These are phyloP conservation scores for Nothoprocta pentlandii DNA, from an alignment of 2,113 vertebrate genomes.

Conservation along the genomic window DNA sequence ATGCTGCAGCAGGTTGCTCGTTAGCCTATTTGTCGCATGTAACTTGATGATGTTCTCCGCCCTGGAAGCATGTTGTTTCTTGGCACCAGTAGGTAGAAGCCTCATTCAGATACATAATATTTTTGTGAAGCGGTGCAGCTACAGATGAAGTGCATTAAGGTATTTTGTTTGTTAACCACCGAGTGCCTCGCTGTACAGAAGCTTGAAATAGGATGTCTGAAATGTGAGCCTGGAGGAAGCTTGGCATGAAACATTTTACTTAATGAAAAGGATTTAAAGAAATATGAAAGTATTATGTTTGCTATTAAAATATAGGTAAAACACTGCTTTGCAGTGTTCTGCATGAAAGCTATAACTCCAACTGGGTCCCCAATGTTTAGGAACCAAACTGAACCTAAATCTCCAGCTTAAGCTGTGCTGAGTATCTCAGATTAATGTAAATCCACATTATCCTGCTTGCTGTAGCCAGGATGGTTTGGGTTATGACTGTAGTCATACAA, in stretches of 20 bases:
- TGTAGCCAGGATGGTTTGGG: slow-evolving; percentile 43
- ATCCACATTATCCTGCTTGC: slow-evolving; percentile 68
- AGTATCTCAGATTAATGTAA: slow-evolving; percentile 72
- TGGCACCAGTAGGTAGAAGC: background rate
- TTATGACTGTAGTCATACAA: slow-evolving; percentile 63
- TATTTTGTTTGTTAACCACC: slow-evolving; percentile 71
- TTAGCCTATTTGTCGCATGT: slow-evolving; percentile 42
- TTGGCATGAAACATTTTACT: slow-evolving; percentile 64
- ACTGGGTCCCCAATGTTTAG: slow-evolving; percentile 40
- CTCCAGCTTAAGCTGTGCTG: slow-evolving; percentile 67
- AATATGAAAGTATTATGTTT: slow-evolving; percentile 64
- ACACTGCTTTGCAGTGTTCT: slow-evolving; percentile 41
- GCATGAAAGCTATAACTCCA: slow-evolving; percentile 44
- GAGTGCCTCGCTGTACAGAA: slow-evolving; percentile 59
- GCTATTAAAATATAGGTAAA: slow-evolving; percentile 59
- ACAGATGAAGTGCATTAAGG: slow-evolving; percentile 69
- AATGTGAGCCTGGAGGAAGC: slow-evolving; percentile 59
- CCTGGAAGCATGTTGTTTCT: slow-evolving; percentile 55
- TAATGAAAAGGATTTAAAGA: slow-evolving; percentile 73
- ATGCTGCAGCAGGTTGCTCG: slow-evolving; percentile 65
- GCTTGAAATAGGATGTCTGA: slow-evolving; percentile 47
- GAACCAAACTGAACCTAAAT: slow-evolving; percentile 62
- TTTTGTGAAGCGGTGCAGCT: slow-evolving; percentile 1
- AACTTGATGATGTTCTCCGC: slow-evolving; percentile 54
- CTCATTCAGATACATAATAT: background rate